phyloP scores from a whole-genome alignment of 2,888 invertebrate species.

The Notocelia uddmanniana region DNA sequence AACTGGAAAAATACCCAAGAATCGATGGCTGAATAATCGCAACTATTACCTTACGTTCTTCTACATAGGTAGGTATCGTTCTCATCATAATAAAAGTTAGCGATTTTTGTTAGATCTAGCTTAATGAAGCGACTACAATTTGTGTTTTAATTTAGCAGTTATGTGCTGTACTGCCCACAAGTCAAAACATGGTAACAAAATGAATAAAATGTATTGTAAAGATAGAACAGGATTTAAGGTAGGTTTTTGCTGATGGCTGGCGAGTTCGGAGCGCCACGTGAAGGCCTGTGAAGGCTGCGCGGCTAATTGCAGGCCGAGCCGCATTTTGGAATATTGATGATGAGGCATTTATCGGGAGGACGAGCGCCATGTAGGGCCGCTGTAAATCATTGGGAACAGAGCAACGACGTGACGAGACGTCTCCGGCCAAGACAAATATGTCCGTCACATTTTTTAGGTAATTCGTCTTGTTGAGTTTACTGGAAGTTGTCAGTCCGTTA shows the following conservation, averaged over 20 bases:
- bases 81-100: no score
- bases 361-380: slow-evolving; percentile 80
- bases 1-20: slow-evolving; percentile 22
- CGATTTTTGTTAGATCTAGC: neutral
- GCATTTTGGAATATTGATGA: slow-evolving; percentile 86
- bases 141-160: slow-evolving; percentile 17
- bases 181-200: slow-evolving; percentile 49
- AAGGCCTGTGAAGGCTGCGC: slow-evolving; percentile 81
- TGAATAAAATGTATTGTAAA: slow-evolving; percentile 74
- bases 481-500: slow-evolving; percentile 43
- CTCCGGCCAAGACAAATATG: slow-evolving; percentile 60
- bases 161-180: slow-evolving; percentile 16
- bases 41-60: neutral
- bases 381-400: slow-evolving; percentile 83
- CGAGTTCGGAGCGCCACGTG: slow-evolving; percentile 70
- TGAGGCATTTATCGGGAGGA: slow-evolving; percentile 84
- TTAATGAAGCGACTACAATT: neutral
- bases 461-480: slow-evolving; percentile 45
- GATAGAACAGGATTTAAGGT: slow-evolving; percentile 79
- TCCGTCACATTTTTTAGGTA: slow-evolving; percentile 50
- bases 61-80: neutral
- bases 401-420: slow-evolving; percentile 82
- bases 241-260: slow-evolving; percentile 70
- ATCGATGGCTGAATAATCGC: neutral
- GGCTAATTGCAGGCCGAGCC: slow-evolving; percentile 82